Conservation (phyloP, 2,797 vertebrate species). For the Brotula barbata region DNA sequence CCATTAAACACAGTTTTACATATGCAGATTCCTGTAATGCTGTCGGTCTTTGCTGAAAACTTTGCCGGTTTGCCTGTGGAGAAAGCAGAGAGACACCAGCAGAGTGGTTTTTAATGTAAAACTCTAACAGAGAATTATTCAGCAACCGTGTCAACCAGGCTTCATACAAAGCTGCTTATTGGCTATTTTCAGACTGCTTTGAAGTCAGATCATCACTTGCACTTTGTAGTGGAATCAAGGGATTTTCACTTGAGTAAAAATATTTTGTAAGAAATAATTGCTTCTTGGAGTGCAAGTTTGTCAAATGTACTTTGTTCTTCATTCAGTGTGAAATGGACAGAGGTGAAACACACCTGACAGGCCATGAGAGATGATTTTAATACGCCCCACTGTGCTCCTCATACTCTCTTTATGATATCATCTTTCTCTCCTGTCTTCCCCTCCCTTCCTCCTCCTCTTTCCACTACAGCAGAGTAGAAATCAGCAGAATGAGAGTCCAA, state of each 20-base stretch:
- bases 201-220: conserved; percentile 35
- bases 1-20: not conserved
- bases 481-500: conserved; percentile 31
- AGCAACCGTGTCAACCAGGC: conserved; percentile 37
- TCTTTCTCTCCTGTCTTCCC: conserved; percentile 10
- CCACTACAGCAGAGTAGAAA: not conserved
- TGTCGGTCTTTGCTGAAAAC: not conserved
- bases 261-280: conserved; percentile 25
- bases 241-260: conserved; percentile 28
- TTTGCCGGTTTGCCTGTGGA: not conserved
- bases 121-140: conserved; percentile 32
- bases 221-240: conserved; percentile 10
- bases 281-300: not conserved
- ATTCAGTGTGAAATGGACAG: not conserved
- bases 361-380: conserved; percentile 21
- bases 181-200: conserved; percentile 55
- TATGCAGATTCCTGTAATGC: not conserved
- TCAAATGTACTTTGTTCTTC: not conserved
- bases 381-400: not conserved
- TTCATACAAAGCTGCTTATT: conserved; percentile 57
- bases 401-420: conserved; percentile 13
- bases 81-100: conserved; percentile 4
- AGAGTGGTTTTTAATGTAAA: conserved; percentile 12
- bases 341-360: conserved; percentile 26
- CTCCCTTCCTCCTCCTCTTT: conserved; percentile 10